Evolutionary conservation across 2,113 vertebrate species (phyloP).

Genomic region (Poecilia latipinna): DNA sequence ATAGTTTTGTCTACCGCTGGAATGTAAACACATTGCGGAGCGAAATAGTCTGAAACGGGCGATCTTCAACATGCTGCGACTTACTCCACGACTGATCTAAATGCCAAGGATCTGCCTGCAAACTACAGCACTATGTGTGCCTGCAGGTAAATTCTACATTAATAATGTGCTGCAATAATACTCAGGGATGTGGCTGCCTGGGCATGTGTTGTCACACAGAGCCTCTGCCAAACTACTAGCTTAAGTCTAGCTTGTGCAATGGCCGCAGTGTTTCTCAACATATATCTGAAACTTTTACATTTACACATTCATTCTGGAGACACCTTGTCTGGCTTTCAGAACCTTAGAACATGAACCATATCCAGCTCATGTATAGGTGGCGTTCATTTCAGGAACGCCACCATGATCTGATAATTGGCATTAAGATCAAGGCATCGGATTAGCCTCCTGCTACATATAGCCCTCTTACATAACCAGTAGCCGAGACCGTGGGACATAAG

Average conservation of each 20-base stretch:
- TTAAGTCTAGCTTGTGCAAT: neutral
- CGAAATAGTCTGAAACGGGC: neutral
- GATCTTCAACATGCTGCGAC: conserved; percentile 1
- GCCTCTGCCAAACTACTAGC: neutral
- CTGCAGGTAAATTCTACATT: neutral
- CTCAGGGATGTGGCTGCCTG: neutral
- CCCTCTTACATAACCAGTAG: conserved; percentile 68
- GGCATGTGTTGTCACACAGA: conserved; percentile 15
- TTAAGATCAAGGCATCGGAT: conserved; percentile 75
- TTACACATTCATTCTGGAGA: neutral
- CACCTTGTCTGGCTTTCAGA: neutral
- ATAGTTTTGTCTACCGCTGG: neutral
- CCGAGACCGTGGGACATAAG: conserved; percentile 62
- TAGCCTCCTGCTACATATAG: conserved; percentile 77
- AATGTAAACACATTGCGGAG: neutral
- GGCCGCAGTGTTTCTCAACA: neutral
- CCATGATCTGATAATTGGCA: conserved; percentile 79
- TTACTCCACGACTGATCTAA: neutral
- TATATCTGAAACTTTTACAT: neutral
- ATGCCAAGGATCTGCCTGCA: neutral
- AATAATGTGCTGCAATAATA: neutral
- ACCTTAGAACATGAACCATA: neutral
- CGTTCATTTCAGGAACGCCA: conserved; percentile 62
- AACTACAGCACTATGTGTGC: neutral
- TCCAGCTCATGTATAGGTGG: conserved; percentile 1